Evolutionary conservation across 2,113 vertebrate species (phyloP).

Genomic region (Dendrocopos noguchii): DNA sequence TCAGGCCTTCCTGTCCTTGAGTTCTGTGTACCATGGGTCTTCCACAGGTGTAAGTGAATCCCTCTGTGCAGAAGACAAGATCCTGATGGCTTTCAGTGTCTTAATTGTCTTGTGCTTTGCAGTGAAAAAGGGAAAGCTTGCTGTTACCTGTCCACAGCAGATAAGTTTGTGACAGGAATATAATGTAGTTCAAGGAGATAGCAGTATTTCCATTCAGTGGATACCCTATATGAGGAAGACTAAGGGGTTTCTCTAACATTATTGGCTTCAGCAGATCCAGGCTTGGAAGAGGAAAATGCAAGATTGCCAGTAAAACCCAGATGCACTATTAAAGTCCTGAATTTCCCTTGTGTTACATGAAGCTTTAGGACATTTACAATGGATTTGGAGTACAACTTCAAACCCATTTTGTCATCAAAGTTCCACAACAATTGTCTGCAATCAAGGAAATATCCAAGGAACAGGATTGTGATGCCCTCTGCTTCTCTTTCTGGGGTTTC

Average conservation of each 20-base stretch:
- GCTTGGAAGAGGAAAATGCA: not conserved
- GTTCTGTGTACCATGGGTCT: not conserved
- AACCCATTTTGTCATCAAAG: not conserved
- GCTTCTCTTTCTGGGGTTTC: not conserved
- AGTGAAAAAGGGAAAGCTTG: not conserved
- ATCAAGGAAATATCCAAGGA: constrained; percentile 14
- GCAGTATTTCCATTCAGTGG: not conserved
- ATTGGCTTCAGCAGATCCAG: not conserved
- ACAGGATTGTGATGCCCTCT: not conserved
- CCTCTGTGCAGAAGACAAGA: not conserved
- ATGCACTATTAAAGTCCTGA: not conserved
- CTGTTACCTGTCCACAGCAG: not conserved
- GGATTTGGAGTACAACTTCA: not conserved
- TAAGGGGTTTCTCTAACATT: not conserved
- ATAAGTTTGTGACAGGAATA: not conserved
- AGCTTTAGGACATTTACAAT: not conserved
- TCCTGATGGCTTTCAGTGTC: not conserved
- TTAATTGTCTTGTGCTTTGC: not conserved
- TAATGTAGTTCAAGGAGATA: not conserved
- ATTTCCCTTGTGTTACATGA: not conserved
- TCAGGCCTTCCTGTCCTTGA: not conserved
- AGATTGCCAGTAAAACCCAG: not conserved
- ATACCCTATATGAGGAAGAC: not conserved
- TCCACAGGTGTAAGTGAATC: not conserved
- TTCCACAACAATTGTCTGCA: not conserved